Evolutionary conservation across 2,797 vertebrate species (phyloP).

Genomic region (Cottoperca gobio): DNA sequence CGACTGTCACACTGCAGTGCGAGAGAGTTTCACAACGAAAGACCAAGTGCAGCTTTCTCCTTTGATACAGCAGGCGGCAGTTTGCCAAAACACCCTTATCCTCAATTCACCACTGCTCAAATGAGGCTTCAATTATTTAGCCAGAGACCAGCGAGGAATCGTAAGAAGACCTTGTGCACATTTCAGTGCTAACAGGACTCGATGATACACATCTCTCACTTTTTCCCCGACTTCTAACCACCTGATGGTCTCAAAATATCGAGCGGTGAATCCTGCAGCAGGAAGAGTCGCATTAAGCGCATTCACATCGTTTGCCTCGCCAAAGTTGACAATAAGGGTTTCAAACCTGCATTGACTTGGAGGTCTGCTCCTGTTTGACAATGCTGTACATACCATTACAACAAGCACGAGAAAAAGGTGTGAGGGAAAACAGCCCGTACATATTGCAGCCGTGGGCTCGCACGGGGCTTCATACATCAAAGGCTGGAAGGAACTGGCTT

Average conservation of each 20-base stretch:
- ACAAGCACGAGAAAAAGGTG: conserved; percentile 31
- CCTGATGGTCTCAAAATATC: conserved; percentile 15
- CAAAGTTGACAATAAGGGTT: conserved; percentile 44
- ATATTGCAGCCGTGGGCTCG: conserved; percentile 36
- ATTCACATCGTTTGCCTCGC: conserved; percentile 40
- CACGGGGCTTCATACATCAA: conserved; percentile 59
- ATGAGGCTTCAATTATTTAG: conserved; percentile 66
- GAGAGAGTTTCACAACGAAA: conserved; percentile 28
- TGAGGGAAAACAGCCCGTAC: conserved; percentile 46
- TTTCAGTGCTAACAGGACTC: conserved; percentile 25
- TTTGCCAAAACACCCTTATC: conserved; percentile 54
- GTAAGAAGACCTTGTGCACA: conserved; percentile 33
- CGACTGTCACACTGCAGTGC: neutral
- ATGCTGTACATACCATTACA: conserved; percentile 45
- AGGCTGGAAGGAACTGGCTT: conserved; percentile 29
- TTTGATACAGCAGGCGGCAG: conserved; percentile 56
- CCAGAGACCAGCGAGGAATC: conserved; percentile 40
- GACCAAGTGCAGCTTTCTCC: conserved; percentile 33
- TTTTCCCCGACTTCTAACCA: conserved; percentile 25
- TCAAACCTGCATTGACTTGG: conserved; percentile 37
- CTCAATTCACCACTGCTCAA: conserved; percentile 47
- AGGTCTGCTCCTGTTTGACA: conserved; percentile 45
- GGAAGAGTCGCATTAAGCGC: conserved; percentile 19
- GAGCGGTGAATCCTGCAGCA: conserved; percentile 3
- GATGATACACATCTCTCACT: neutral